A percentile compares a stretch with the other conserved stretches of the same genome.
Evolutionary conservation across 2,797 vertebrate genomes (phyloP).

Genomic region (Pangasius sanitwongsei): DNA sequence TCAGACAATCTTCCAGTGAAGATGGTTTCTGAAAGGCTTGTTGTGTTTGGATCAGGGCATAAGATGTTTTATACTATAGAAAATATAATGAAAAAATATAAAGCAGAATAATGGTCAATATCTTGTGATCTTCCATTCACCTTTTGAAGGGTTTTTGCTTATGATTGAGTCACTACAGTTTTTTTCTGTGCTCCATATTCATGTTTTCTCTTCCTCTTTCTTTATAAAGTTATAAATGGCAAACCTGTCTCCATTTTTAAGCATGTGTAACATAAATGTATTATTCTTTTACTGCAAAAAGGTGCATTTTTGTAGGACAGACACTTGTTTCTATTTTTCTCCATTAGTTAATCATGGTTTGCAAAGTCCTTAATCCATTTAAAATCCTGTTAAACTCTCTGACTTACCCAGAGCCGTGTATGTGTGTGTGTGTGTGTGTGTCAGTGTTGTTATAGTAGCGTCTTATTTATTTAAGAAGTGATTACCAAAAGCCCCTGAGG

Average conservation of each 20-base stretch:
- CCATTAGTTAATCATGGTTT: background rate
- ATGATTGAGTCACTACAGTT: background rate
- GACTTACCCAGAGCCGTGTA: background rate
- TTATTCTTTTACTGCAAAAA: background rate
- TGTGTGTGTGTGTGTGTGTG: background rate
- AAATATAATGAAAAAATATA: background rate
- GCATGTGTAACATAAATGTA: background rate
- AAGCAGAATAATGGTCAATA: background rate
- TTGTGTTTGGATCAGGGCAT: background rate
- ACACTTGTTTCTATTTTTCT: background rate
- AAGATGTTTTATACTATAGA: background rate
- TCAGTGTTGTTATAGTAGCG: constrained; percentile 15
- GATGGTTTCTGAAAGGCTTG: background rate
- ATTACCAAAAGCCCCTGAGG: constrained; percentile 23
- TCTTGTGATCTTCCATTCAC: background rate
- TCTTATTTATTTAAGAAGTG: constrained; percentile 24
- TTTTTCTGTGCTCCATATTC: background rate
- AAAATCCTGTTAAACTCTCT: constrained; percentile 16
- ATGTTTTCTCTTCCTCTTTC: background rate
- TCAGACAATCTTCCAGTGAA: background rate
- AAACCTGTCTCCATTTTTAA: background rate
- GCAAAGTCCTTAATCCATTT: constrained; percentile 5
- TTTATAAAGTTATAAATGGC: background rate
- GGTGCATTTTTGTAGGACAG: background rate
- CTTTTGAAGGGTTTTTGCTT: background rate